These are phyloP conservation scores for Aphidius gifuensis DNA, from an alignment of 1,140 invertebrate genomes.

Conservation along the genomic window DNA sequence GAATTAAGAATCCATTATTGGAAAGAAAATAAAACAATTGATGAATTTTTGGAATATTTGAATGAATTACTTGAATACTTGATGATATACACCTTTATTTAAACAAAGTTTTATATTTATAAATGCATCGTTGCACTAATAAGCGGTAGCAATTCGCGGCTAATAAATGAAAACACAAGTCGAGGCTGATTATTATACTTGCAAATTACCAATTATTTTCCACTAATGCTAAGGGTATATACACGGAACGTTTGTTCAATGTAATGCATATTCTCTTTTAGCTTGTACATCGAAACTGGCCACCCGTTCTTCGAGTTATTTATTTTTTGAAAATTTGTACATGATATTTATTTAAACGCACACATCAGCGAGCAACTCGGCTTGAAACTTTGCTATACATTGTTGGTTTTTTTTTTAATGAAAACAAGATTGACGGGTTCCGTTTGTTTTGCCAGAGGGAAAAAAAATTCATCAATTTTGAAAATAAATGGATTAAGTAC, in stretches of 20 bases:
- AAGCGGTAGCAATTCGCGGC: constrained; percentile 41
- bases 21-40: neutral
- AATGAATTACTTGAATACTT: neutral
- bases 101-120: constrained; percentile 18
- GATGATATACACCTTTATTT: no score
- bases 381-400: no score
- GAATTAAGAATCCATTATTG: no score
- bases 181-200: constrained; percentile 39
- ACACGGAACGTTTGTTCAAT: constrained; percentile 15
- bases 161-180: constrained; percentile 47
- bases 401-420: no score
- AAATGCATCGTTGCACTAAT: constrained; percentile 43
- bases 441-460: neutral
- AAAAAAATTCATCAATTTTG: no score
- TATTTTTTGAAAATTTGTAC: constrained; percentile 2
- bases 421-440: constrained; percentile 11
- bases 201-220: constrained; percentile 45
- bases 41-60: neutral
- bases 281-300: constrained; percentile 3
- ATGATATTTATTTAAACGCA: neutral
- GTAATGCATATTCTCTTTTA: constrained; percentile 8
- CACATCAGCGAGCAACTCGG: neutral
- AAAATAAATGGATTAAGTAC: no score
- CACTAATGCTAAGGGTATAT: constrained; percentile 20
- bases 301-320: constrained; percentile 2